A percentile compares a stretch with the other conserved stretches of the same genome.
phyloP scores from a whole-genome alignment of 2,797 vertebrate genomes.

The Chelmon rostratus region DNA sequence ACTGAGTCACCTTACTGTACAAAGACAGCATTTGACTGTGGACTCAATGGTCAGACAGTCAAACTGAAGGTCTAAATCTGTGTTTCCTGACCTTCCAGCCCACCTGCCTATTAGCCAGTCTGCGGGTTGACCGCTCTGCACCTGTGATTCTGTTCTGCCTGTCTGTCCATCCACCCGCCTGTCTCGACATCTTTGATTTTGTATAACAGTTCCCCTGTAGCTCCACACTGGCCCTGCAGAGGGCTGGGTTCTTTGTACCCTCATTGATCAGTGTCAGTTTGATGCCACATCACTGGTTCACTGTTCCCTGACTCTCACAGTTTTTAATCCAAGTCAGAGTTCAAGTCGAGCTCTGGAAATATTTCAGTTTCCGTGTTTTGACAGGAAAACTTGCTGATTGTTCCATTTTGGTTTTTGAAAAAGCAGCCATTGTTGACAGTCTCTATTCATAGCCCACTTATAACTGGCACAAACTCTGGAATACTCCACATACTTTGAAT shows the following conservation, averaged over 20 bases:
- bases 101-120: slow-evolving; percentile 52
- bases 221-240: not conserved
- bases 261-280: not conserved
- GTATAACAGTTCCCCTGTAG: not conserved
- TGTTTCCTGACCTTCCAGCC: slow-evolving; percentile 50
- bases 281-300: slow-evolving; percentile 3
- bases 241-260: not conserved
- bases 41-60: slow-evolving; percentile 51
- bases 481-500: slow-evolving; percentile 41
- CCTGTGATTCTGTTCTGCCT: slow-evolving; percentile 40
- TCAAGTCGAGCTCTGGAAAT: not conserved
- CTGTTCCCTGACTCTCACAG: not conserved
- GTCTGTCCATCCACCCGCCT: slow-evolving; percentile 25
- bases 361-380: slow-evolving; percentile 3
- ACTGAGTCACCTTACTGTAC: slow-evolving; percentile 35
- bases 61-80: slow-evolving; percentile 52
- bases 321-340: slow-evolving; percentile 11
- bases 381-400: slow-evolving; percentile 20
- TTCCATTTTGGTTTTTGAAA: slow-evolving; percentile 32
- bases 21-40: slow-evolving; percentile 31
- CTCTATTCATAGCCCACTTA: slow-evolving; percentile 44
- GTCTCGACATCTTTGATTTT: not conserved
- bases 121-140: slow-evolving; percentile 42
- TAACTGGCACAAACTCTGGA: slow-evolving; percentile 26
- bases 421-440: slow-evolving; percentile 46